phyloP scores from a whole-genome alignment of 2,797 vertebrate genomes.

The Gymnothorax javanicus region DNA sequence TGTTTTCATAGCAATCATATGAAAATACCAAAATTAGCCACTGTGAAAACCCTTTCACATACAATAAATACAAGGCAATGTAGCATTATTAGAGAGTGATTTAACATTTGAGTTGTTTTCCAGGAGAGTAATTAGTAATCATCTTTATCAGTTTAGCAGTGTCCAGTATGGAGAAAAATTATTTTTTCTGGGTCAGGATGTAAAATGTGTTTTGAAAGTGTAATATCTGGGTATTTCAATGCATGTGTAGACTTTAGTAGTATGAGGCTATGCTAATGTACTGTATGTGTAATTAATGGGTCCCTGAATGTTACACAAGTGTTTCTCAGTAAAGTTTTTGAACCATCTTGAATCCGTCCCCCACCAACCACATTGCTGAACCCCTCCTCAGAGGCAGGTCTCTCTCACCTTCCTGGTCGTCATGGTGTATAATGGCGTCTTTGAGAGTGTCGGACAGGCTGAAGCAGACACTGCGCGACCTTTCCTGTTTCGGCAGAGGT shows the following conservation, averaged over 20 bases:
- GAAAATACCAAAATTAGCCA: neutral
- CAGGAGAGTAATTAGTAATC: neutral
- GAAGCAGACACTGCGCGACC: slow-evolving; percentile 78
- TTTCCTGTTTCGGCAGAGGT: slow-evolving; percentile 57
- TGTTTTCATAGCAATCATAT: neutral
- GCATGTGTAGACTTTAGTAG: no score
- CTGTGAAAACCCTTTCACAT: neutral
- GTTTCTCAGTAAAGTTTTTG: no score
- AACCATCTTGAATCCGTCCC: no score
- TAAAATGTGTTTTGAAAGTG: no score
- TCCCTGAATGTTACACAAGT: no score
- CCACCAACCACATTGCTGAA: neutral
- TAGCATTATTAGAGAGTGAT: neutral
- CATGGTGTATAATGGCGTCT: slow-evolving; percentile 84
- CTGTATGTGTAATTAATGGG: no score
- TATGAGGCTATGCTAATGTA: no score
- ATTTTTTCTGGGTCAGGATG: no score
- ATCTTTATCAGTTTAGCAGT: neutral
- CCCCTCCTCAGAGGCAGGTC: neutral
- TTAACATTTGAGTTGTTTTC: neutral
- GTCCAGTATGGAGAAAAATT: no score
- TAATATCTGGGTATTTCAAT: no score
- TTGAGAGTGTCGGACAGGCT: slow-evolving; percentile 73
- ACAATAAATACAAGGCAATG: neutral
- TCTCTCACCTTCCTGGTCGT: slow-evolving; percentile 89